Base-by-base conservation (phyloP, 2,113 vertebrate genomes). In the Paramormyrops kingsleyae region DNA sequence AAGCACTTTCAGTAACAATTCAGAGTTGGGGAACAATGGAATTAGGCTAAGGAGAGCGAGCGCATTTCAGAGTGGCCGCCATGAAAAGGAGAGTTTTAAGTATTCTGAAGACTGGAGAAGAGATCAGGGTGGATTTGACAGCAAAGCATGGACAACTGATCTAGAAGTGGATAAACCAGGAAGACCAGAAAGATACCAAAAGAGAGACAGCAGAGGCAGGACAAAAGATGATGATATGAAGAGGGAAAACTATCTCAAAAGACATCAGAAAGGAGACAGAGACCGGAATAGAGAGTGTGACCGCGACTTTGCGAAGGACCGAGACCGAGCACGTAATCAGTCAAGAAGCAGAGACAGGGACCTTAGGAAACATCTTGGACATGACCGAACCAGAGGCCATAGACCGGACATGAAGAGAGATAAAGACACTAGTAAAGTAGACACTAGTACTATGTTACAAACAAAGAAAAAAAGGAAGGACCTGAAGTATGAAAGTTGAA, bases 21-120 rank as follows among this genome's bases (percentile, higher is more conserved):
- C 95, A 93, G 90, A 0, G 91, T 1, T 95, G 95, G 21, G 95
- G 96, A 88, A 46, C 6, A 35, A 83, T 50, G 24, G 53, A 5
- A 95, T 92, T 12, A 93, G 95, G 87, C 93, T 91, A 49, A 92
- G 95, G 1, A 94, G 74, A 42, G 17, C 35, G 1, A 80, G 15
- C 5, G 35, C 95, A 5, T 96, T 94, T 0, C 96, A 97, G 27
- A 94, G 93, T 1, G 93, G 93, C 46, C 93, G 93, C 92, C 95
- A 94, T 86, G 96, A 97, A n/a, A 95, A 95, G 39, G 59, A 31
- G 1, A 90, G 90, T n/a, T 95, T 96, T 85, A 92, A 95, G 44
- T 7, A 91, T 0, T 95, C 96, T 3, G 97, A 97, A 42, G 96
- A 96, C 7, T 92, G 96, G 21, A 92, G 95, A 90, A 93, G 95